phyloP scores from a whole-genome alignment of 2,888 invertebrate species.

The Lasius platythorax region DNA sequence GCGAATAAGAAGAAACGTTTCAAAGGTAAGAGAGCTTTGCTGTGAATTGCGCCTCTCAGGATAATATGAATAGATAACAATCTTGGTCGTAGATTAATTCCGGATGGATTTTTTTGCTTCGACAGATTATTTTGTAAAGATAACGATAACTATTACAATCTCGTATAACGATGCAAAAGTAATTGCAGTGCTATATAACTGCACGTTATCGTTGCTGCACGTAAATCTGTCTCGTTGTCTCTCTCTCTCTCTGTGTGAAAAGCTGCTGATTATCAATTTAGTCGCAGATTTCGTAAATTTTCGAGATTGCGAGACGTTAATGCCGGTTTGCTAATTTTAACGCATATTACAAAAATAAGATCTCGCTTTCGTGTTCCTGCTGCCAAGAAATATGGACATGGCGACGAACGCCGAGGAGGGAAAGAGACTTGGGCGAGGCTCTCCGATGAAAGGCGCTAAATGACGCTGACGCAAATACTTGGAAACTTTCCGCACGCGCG shows the following conservation, averaged over 20 bases:
- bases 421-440: slow-evolving; percentile 32
- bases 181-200: neutral
- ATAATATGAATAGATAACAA: neutral
- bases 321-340: neutral
- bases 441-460: slow-evolving; percentile 36
- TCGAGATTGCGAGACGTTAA: neutral
- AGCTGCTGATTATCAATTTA: neutral
- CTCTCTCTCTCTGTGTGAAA: neutral
- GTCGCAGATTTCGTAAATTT: neutral
- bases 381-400: neutral
- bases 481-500: slow-evolving; percentile 24
- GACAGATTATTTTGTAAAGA: neutral
- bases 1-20: slow-evolving; percentile 25
- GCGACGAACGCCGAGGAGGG: neutral
- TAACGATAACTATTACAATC: neutral
- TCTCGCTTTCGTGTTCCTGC: neutral
- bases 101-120: slow-evolving; percentile 22
- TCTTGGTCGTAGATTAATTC: neutral
- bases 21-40: neutral
- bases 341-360: neutral
- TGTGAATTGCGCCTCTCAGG: neutral
- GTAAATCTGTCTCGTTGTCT: neutral
- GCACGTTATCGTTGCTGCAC: neutral
- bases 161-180: neutral
- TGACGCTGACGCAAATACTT: slow-evolving; percentile 29